A percentile compares a stretch with the other conserved stretches of the same genome.
Evolutionary conservation across 2,113 vertebrate genomes (phyloP).

Genomic region (Marmota flaviventris): DNA sequence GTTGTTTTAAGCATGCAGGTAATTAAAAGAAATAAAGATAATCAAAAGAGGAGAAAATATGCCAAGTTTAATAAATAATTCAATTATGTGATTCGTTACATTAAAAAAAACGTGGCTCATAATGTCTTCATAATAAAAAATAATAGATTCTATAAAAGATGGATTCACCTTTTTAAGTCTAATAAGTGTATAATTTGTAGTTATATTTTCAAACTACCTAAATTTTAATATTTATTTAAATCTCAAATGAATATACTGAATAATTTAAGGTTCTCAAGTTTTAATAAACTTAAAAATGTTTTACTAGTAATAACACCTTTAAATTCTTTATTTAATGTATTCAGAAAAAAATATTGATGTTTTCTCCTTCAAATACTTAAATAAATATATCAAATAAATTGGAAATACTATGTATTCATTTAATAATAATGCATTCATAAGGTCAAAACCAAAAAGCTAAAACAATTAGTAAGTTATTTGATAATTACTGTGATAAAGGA

Average conservation of each 20-base stretch:
- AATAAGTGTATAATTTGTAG: not conserved
- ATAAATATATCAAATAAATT: not conserved
- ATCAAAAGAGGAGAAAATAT: not conserved
- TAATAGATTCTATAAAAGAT: not conserved
- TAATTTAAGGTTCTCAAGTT: not conserved
- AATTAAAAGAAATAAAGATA: constrained; percentile 32
- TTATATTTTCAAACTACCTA: not conserved
- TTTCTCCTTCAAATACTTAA: constrained; percentile 35
- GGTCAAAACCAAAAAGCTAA: constrained; percentile 23
- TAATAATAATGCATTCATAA: not conserved
- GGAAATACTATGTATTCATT: not conserved
- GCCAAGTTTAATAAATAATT: not conserved
- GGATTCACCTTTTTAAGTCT: not conserved
- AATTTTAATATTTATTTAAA: constrained; percentile 29
- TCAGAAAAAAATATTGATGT: not conserved
- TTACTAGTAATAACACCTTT: not conserved
- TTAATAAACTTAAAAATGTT: constrained; percentile 31
- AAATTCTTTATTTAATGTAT: not conserved
- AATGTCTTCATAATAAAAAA: not conserved
- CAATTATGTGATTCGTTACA: not conserved
- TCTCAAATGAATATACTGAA: constrained; percentile 13
- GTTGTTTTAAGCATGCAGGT: not conserved
- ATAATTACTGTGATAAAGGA: not conserved
- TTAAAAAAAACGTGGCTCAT: not conserved
- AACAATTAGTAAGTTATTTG: not conserved